Base-by-base conservation (phyloP, 1,140 invertebrate species). In the Branchinecta lynchi region DNA sequence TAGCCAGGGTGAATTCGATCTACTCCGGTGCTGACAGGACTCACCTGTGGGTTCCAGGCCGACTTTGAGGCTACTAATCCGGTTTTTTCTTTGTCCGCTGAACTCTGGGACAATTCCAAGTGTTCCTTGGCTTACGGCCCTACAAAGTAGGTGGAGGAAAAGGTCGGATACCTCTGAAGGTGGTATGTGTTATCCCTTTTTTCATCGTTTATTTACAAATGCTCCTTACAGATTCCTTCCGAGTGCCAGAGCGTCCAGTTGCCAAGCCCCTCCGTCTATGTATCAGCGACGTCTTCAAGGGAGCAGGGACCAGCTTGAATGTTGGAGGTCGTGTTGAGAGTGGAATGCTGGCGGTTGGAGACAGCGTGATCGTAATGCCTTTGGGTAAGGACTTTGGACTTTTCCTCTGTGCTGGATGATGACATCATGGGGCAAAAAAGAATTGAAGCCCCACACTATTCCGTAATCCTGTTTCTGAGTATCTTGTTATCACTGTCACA, bases 251-350 rank as follows among this genome's bases (percentile, higher is more conserved):
- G 69, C 83, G 94, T 66, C 86, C 89, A n/a, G 83, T 96, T 8
- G 82, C 88, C 21, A 92, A 93, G 77, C 90, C 94, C 9, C 86
- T 98, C 66, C 83, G 96, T n/a, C 84, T 96, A 78, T 89, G 90
- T 32, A 84, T 99, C 0, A 90, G 89, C 76, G 96, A 99, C 81
- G 87, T 98, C 71, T 96, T 91, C 76, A 99, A 98, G 82, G 89
- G 92, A 8, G 87, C 88, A 10, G 88, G 89, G 0, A 78, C 79
- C 68, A 78, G 80, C 5, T 88, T 88, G 3, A 88, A 89, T 5
- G 85, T 97, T 7, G 86, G 86, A 7, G 96, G 94, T 7, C 84
- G 89, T 66, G 84, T 99, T 68, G 94, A 98, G 81, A 90, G 92
- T 66, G 96, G 96, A 8, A 84, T 87, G 75, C 77, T 98, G 0